A percentile compares a stretch with the other conserved stretches of the same genome.
Evolutionary conservation across 2,888 invertebrate species (phyloP).

Genomic region (Crematogaster levior): DNA sequence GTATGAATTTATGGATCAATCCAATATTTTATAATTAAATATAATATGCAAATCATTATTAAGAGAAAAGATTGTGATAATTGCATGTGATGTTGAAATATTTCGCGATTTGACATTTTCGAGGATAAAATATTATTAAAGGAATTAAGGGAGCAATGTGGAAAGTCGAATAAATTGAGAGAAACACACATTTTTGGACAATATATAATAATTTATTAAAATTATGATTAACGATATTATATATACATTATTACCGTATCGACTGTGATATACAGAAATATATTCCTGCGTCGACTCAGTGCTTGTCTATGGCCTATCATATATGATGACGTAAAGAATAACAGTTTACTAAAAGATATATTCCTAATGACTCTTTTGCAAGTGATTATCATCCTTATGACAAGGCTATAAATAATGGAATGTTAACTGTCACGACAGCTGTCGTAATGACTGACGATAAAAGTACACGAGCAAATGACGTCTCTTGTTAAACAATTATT

Average conservation of each 20-base stretch:
- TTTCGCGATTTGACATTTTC: neutral
- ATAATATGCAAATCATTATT: neutral
- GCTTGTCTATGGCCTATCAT: conserved; percentile 37
- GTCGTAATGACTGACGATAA: neutral
- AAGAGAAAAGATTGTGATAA: neutral
- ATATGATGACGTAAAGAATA: conserved; percentile 25
- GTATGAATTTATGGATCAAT: no score
- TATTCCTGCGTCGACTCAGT: conserved; percentile 18
- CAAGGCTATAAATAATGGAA: conserved; percentile 38
- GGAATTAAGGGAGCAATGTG: neutral
- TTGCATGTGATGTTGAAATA: neutral
- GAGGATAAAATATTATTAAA: neutral
- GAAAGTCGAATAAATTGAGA: neutral
- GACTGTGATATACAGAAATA: conserved; percentile 31
- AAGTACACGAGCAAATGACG: neutral
- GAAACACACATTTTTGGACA: neutral
- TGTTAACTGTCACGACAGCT: neutral
- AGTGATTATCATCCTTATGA: conserved; percentile 10
- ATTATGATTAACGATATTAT: conserved; percentile 30
- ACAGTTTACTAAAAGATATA: conserved; percentile 17
- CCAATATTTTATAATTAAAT: neutral
- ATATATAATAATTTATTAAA: conserved; percentile 51
- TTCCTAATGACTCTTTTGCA: conserved; percentile 32
- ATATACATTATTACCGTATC: neutral
- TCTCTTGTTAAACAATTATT: neutral